phyloP scores from a whole-genome alignment of 2,797 vertebrate genomes.

The Thamnophis elegans region DNA sequence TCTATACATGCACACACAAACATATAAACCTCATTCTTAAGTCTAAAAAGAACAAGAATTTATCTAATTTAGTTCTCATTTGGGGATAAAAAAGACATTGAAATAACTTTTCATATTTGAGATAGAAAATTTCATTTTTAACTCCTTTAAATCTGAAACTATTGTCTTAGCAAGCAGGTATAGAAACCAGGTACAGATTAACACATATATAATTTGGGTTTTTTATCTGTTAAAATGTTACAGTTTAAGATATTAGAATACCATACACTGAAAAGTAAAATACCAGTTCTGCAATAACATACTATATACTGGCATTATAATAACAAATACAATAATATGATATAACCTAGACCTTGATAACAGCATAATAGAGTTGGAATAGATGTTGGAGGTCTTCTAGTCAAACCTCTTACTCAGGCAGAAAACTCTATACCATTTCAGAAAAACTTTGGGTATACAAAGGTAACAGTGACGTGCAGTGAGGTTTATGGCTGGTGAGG shows the following conservation, averaged over 20 bases:
- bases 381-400: too few species aligned
- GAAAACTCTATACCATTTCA: too few species aligned
- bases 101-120: too few species aligned
- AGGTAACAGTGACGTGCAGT: too few species aligned
- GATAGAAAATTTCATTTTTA: too few species aligned
- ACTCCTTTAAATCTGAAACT: not conserved
- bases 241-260: not conserved
- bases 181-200: not conserved
- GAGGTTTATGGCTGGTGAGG: too few species aligned
- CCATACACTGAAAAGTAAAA: not conserved
- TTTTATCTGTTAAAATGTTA: not conserved
- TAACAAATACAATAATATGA: slow-evolving; percentile 8
- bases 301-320: not conserved
- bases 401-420: too few species aligned
- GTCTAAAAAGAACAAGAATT: not conserved
- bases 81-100: too few species aligned
- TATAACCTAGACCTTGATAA: not conserved
- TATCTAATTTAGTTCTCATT: too few species aligned
- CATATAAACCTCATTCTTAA: not conserved
- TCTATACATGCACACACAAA: too few species aligned
- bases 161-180: not conserved
- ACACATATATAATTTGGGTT: not conserved
- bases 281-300: not conserved
- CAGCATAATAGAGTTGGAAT: too few species aligned
- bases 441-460: too few species aligned